Evolutionary conservation across 2,888 invertebrate species (phyloP), one percentile per base, ranked within the genome.

Genomic region (Antheraea yamamai): DNA sequence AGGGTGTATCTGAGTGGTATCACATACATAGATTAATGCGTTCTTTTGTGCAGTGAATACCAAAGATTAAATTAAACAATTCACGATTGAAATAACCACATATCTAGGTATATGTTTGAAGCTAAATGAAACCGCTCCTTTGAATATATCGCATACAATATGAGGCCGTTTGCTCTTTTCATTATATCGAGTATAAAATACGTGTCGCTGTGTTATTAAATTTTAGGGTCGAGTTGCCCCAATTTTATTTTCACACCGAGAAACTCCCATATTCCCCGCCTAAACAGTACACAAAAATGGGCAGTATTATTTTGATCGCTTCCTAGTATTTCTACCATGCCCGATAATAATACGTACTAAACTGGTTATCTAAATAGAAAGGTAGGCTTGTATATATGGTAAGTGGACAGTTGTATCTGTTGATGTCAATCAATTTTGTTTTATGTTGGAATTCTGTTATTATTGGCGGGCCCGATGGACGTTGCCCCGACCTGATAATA

Each of bases 181-280:
- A 75, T 72, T 75, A 72, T 75, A 72, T 58, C 71, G 70, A 18
- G 16, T 26, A 64, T 30, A 66, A 74, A 52, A 58, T 70, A 39
- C 35, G 58, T 58, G 72, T 51, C n/a, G 72, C 71, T 70, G 61
- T 72, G 68, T 74, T 74, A 71, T 74, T 71, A 74, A 75, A 71
- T 71, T 75, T 72, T 72, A 47, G 72, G 74, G 72, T 58, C 71
- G 72, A 61, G 61, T 61, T 55, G 72, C 47, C 72, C 61, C 47
- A 71, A 26, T 71, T 75, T 74, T 72, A 71, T 74, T 74, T 71
- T 64, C 66, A 18, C 58, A 58, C 70, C 70, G 71, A 35, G 52
- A 74, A 70, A 66, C 39, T 35, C 39, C 58, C 35, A 70, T 58
- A 58, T 71, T 20, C 12, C 8, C 61, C 16, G 58, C 20, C 14